Conservation (phyloP, 2,888 invertebrate genomes). For the Drosophila algonquin region DNA sequence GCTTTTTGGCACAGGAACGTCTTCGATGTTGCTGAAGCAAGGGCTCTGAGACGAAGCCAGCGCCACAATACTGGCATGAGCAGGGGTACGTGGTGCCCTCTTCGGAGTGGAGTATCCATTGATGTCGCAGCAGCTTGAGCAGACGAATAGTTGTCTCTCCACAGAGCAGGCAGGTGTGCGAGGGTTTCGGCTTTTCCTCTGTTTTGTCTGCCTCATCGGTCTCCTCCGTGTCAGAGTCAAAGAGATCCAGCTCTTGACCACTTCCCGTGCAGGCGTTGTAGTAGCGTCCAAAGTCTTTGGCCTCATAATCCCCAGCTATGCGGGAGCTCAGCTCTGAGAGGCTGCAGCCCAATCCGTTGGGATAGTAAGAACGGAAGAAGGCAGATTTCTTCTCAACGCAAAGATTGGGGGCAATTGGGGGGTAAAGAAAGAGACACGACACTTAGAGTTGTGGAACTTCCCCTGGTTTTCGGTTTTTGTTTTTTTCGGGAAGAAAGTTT, state of each 20-base stretch:
- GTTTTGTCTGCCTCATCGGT: conserved; percentile 30
- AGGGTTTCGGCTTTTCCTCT: not conserved
- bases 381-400: conserved; percentile 38
- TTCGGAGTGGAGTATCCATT: conserved; percentile 68
- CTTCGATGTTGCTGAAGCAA: conserved; percentile 85
- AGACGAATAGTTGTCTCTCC: conserved; percentile 55
- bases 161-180: conserved; percentile 77
- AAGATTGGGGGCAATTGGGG: too few relatives aligned
- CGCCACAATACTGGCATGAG: conserved; percentile 85
- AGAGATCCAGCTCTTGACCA: conserved; percentile 80
- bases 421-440: too few relatives aligned
- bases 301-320: conserved; percentile 64
- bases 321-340: conserved; percentile 45
- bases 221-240: conserved; percentile 74
- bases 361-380: conserved; percentile 57
- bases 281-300: conserved; percentile 68
- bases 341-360: conserved; percentile 41
- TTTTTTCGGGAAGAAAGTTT: conserved; percentile 10
- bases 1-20: conserved; percentile 77
- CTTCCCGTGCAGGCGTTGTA: conserved; percentile 78
- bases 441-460: conserved; percentile 16
- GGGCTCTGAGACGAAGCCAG: conserved; percentile 85
- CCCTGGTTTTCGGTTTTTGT: conserved; percentile 9
- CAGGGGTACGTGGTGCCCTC: conserved; percentile 81
- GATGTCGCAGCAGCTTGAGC: conserved; percentile 72